These are phyloP conservation scores for human (Homo sapiens) DNA, from an alignment of 2,113 vertebrate species.

Conservation along the genomic window GRCh38 chr13:62719001-62719500, in stretches of 20 bases:
- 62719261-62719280: background rate
- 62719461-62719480: background rate
- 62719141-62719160: background rate
- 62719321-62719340: background rate
- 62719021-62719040: background rate
- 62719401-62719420: background rate
- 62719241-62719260: background rate
- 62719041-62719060: background rate
- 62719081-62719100: background rate
- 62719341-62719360: background rate
- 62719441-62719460: background rate
- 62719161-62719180: background rate
- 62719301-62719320: background rate
- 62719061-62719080: background rate
- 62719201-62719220: background rate
- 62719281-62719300: background rate
- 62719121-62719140: background rate
- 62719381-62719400: background rate
- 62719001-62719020: background rate
- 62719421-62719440: background rate
- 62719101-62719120: background rate
- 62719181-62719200: background rate
- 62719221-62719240: background rate
- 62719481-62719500: background rate
- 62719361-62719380: background rate